Evolutionary conservation across 2,888 invertebrate genomes (phyloP), one percentile per base, ranked within the genome.

Genomic region (Nymphalis urticae): DNA sequence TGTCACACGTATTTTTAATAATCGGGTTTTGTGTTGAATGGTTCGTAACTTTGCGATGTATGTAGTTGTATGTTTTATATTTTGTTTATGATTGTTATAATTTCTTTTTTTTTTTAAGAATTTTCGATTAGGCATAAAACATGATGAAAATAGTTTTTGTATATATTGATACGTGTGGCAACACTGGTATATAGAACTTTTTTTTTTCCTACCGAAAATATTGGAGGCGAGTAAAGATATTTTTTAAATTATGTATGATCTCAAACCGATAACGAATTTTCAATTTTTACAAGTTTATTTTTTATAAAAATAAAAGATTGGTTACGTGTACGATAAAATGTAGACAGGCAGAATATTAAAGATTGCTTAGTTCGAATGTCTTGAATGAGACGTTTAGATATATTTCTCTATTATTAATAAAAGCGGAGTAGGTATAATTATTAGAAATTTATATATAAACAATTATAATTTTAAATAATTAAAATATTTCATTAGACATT

Each of bases 251-350:
- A 53, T 42, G 54, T n/a, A 53, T 42, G 54, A 64, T 64, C 54
- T 64, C 17, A 65, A 68, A 67, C 70, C 72, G 72, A 70, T 72
- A 72, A 67, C 72, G 70, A 64, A 56, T 68, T 68, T 64, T 65
- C 56, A 24, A 50, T 32, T 32, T 5, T 32, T 60, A 47, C 5
- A 21, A 42, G 4, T 16, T 62, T 62, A 21, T 54, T 17, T 51
- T 42, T 10, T 2, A 19, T 58, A 42, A 19, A 17, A 19, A 42
- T 27, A 56, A 56, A 32, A 56, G 6, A 24, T 27, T 56, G 54
- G 54, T 56, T 27, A 32, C 32, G 32, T 56, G 27, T 32, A 32
- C 17, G 21, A 16, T 13, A n/a, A 56, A 24, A 32, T 24, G n/a
- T n/a, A 10, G 16, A 10, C 10, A 42, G 27, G 27, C 13, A 42